Conservation (phyloP, 2,113 vertebrate genomes). For the Notiomystis cincta region DNA sequence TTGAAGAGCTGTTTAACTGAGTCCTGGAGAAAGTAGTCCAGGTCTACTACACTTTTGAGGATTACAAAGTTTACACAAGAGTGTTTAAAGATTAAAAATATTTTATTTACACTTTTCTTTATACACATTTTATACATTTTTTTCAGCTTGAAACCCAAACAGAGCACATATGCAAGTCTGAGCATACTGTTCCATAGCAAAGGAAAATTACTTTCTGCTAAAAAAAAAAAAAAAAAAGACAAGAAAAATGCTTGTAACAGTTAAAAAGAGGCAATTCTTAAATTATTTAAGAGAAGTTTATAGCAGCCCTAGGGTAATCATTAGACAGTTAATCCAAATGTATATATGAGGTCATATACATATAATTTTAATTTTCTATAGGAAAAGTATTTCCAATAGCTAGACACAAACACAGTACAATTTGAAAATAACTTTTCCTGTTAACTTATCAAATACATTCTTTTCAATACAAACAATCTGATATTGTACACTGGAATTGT, state of each 20-base stretch:
- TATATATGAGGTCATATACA: conserved; percentile 66
- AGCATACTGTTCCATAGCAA: conserved; percentile 72
- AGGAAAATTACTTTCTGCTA: conserved; percentile 66
- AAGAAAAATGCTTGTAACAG: conserved; percentile 63
- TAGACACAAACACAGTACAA: conserved; percentile 57
- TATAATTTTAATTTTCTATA: conserved; percentile 36
- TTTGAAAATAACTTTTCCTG: conserved; percentile 65
- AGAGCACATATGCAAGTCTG: conserved; percentile 68
- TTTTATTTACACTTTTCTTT: conserved; percentile 83
- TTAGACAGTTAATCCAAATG: conserved; percentile 66
- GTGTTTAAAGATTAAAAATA: conserved; percentile 81
- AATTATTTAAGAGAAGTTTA: conserved; percentile 66
- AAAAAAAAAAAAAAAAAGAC: conserved; percentile 9
- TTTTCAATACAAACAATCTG: conserved; percentile 60
- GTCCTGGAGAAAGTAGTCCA: background rate
- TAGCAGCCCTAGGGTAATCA: conserved; percentile 61
- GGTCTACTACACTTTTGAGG: background rate
- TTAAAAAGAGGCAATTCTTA: conserved; percentile 72
- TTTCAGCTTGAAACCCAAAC: conserved; percentile 74
- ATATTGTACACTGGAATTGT: conserved; percentile 37
- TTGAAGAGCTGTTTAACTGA: background rate
- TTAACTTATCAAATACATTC: conserved; percentile 66
- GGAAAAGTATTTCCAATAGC: conserved; percentile 68
- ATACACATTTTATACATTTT: conserved; percentile 78
- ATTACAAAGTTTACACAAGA: conserved; percentile 26